phyloP scores from a whole-genome alignment of 2,113 vertebrate genomes.

The Mobula birostris region DNA sequence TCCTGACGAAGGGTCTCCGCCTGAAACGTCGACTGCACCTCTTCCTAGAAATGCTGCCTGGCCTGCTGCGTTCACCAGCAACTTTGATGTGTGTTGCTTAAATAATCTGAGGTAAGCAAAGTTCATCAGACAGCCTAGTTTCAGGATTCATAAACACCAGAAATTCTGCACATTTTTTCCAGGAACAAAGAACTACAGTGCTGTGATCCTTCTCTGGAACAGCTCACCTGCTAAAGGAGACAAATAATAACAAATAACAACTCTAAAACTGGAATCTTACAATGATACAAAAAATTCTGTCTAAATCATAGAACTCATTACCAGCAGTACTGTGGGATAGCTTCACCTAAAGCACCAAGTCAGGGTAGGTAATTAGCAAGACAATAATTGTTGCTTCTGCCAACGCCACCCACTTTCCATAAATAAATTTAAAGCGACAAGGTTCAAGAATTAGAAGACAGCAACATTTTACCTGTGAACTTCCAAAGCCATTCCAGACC shows the following conservation, averaged over 20 bases:
- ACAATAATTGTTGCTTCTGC: too few species aligned
- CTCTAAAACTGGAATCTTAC: neutral
- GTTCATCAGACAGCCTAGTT: neutral
- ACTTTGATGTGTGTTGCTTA: neutral
- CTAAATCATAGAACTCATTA: too few species aligned
- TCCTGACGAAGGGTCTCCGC: too few species aligned
- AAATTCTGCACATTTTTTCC: too few species aligned
- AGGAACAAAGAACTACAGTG: neutral
- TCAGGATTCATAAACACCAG: neutral
- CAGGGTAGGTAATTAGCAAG: too few species aligned
- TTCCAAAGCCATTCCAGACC: conserved; percentile 83
- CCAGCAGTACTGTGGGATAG: too few species aligned
- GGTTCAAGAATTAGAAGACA: neutral
- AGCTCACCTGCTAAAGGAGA: neutral
- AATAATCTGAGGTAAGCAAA: neutral
- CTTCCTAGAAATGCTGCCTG: too few species aligned
- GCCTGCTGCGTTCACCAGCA: too few species aligned
- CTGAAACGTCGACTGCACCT: too few species aligned
- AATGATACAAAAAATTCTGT: neutral
- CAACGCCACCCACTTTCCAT: too few species aligned
- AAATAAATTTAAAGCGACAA: neutral
- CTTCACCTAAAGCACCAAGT: too few species aligned
- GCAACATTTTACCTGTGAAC: conserved; percentile 69
- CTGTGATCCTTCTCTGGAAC: neutral
- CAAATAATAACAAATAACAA: neutral